These are phyloP conservation scores for Tychaedon coryphoeus DNA, from an alignment of 2,113 vertebrate species.

Conservation along the genomic window DNA sequence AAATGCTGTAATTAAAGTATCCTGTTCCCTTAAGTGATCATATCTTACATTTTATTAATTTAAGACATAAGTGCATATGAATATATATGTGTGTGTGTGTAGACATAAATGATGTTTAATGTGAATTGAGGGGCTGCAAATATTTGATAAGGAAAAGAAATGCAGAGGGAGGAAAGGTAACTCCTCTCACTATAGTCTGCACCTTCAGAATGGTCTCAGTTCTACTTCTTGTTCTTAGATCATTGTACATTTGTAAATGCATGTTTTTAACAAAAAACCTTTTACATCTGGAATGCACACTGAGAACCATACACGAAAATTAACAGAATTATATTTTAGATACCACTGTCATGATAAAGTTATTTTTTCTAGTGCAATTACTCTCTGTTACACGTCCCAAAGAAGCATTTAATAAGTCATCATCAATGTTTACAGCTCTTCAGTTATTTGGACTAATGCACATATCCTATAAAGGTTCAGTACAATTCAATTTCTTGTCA, in stretches of 20 bases:
- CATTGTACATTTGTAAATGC: conserved; percentile 54
- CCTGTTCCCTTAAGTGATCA: conserved; percentile 44
- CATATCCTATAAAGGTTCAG: neutral
- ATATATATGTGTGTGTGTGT: neutral
- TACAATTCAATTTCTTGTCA: neutral
- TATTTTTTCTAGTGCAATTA: neutral
- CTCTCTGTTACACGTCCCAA: neutral
- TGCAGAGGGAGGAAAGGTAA: conserved; percentile 52
- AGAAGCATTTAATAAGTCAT: neutral
- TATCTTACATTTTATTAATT: conserved; percentile 53
- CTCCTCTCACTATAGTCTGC: conserved; percentile 44
- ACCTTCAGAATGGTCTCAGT: conserved; percentile 52
- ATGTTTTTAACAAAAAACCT: conserved; percentile 49
- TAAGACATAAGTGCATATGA: conserved; percentile 13
- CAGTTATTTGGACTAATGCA: neutral
- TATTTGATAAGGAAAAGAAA: conserved; percentile 53
- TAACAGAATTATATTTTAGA: conserved; percentile 3
- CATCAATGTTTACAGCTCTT: neutral
- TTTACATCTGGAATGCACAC: conserved; percentile 41
- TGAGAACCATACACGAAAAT: neutral
- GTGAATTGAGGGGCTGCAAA: conserved; percentile 45
- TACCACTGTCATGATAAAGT: neutral
- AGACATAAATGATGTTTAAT: conserved; percentile 48
- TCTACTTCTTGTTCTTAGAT: conserved; percentile 36
- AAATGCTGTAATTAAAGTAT: conserved; percentile 66